These are phyloP conservation scores for Hirtodrosophila cameraria DNA, from an alignment of 2,888 invertebrate genomes.

Conservation along the genomic window DNA sequence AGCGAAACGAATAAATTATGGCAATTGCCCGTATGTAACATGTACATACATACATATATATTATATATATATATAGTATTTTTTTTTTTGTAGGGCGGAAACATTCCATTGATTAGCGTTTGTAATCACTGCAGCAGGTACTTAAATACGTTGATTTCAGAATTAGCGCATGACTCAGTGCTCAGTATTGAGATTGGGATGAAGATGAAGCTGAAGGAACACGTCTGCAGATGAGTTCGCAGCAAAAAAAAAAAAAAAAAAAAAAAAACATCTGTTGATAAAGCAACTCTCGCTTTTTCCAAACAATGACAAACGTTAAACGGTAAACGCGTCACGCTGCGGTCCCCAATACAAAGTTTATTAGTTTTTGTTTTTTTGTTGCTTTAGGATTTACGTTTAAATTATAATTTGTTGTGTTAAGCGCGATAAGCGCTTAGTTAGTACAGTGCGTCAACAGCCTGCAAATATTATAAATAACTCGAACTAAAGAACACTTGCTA, in stretches of 20 bases:
- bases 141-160: slow-evolving; percentile 20
- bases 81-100: slow-evolving; percentile 2
- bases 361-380: slow-evolving; percentile 23
- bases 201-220: neutral
- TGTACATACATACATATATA: too few relatives aligned
- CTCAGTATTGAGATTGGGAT: neutral
- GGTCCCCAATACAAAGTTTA: slow-evolving; percentile 34
- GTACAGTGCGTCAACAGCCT: slow-evolving; percentile 30
- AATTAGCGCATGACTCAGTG: slow-evolving; percentile 27
- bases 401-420: neutral
- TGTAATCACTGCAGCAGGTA: slow-evolving; percentile 35
- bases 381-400: slow-evolving; percentile 30
- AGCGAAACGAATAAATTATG: slow-evolving; percentile 7
- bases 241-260: too few relatives aligned
- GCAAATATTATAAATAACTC: slow-evolving; percentile 5
- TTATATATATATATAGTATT: too few relatives aligned
- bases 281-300: slow-evolving; percentile 43
- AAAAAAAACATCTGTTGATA: neutral
- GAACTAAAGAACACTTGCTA: neutral
- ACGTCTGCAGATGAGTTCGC: too few relatives aligned
- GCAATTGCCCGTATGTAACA: neutral
- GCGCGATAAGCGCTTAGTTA: slow-evolving; percentile 30
- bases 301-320: too few relatives aligned
- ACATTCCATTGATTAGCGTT: slow-evolving; percentile 28
- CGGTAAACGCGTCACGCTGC: slow-evolving; percentile 43